Evolutionary conservation across 2,797 vertebrate genomes (phyloP).

Genomic region (Enteromius viviparus): DNA sequence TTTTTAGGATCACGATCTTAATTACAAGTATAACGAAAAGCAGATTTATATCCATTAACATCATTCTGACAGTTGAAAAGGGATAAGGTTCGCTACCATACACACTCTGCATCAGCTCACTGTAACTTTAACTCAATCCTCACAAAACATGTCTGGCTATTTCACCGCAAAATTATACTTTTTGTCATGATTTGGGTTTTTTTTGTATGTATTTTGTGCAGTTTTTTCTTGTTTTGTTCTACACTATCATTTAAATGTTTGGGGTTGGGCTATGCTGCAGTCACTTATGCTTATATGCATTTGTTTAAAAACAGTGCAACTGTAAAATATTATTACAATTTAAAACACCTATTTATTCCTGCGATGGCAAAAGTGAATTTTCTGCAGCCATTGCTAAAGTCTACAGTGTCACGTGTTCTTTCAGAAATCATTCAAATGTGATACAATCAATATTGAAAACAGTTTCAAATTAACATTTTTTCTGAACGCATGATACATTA

Average conservation of each 20-base stretch:
- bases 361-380: neutral
- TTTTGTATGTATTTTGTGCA: too few relatives aligned
- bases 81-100: neutral
- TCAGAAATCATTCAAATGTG: neutral
- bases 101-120: neutral
- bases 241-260: neutral
- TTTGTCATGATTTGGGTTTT: neutral
- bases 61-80: neutral
- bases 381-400: neutral
- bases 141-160: neutral
- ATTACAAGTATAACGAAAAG: conserved; percentile 53
- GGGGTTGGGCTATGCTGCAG: neutral
- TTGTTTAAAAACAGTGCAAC: neutral
- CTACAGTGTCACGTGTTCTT: neutral
- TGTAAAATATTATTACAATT: neutral
- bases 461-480: neutral
- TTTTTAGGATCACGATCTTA: neutral
- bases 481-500: neutral
- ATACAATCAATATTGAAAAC: neutral
- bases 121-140: neutral
- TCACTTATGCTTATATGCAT: neutral
- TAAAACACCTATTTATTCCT: neutral
- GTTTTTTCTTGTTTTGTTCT: neutral
- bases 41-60: conserved; percentile 40
- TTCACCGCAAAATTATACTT: neutral